Conservation (phyloP, 1,140 invertebrate species). For the Idris sp. region DNA sequence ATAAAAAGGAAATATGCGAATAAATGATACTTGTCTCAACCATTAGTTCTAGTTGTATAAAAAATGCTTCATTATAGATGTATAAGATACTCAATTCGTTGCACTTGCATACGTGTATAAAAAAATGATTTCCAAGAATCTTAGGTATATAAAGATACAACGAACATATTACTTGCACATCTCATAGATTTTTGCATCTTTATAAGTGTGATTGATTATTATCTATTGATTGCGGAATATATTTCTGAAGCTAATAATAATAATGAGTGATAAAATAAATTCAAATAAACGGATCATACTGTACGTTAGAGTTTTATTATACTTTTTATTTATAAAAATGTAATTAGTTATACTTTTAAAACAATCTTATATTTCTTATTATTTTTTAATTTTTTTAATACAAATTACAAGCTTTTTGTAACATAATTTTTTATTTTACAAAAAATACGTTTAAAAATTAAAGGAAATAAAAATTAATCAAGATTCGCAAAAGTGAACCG, state of each 20-base stretch:
- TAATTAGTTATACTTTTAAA: neutral
- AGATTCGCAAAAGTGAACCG: no score
- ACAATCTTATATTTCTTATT: no score
- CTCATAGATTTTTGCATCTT: constrained; percentile 38
- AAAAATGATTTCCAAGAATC: constrained; percentile 8
- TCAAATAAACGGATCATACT: constrained; percentile 21
- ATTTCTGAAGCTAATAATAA: constrained; percentile 18
- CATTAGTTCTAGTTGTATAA: constrained; percentile 36
- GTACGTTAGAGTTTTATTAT: no score
- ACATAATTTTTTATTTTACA: no score
- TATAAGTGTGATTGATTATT: constrained; percentile 31
- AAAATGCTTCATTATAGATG: constrained; percentile 39
- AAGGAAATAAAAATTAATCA: no score
- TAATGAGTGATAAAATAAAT: constrained; percentile 32
- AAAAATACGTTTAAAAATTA: no score
- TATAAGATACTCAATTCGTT: constrained; percentile 31
- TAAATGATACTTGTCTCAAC: constrained; percentile 21
- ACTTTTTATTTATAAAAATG: no score
- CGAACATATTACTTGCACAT: constrained; percentile 34
- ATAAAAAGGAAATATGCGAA: constrained; percentile 7
- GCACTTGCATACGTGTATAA: constrained; percentile 30
- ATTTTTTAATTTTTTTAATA: no score
- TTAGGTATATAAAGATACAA: constrained; percentile 33
- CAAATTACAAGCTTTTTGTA: no score
- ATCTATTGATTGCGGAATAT: constrained; percentile 10